Evolutionary conservation across 2,888 invertebrate species (phyloP), one percentile per base, ranked within the genome.

Genomic region (Calliopum simillimum): DNA sequence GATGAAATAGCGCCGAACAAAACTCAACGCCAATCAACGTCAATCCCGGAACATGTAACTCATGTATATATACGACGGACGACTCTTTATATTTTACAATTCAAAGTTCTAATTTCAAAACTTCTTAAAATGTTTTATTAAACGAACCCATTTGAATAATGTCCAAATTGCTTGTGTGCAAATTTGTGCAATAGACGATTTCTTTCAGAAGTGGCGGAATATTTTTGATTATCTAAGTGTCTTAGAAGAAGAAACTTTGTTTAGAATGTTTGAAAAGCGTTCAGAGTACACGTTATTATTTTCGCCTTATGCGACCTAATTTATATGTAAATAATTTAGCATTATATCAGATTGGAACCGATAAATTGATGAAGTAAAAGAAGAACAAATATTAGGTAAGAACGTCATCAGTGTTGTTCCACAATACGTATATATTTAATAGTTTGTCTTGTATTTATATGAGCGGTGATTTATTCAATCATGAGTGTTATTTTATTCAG

Each of bases 81-180:
- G 47, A 25, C 19, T 64, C 43, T 16, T 41, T 5, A 33, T 51
- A 33, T 51, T 67, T 41, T 49, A 59, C 49, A 59, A 59, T 67
- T 49, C 47, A 59, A 67, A 59, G 33, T 58, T 67, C 67, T 59
- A 47, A 59, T 47, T 67, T 58, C 59, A 67, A 58, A 67, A 67
- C 55, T 8, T 49, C 19, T 55, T 44, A 19, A 59, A 67, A 67
- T 67, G 67, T 67, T 67, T 67, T 67, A 67, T 58, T 67, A 59
- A 67, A 67, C 33, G 5, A 19, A 59, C 59, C 4, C 19, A 41
- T 67, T 49, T 58, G 49, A 58, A 59, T 55, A 66, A 55, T 55
- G 53, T 23, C 23, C 56, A 55, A 66, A 66, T 49, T 41, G 25
- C 21, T 59, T 12, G 46, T 23, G n/a, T 46, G 65, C 19, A 43